Percentiles rank a stretch among this genome's conserved stretches.
Evolutionary conservation across 2,797 vertebrate genomes (phyloP).

Genomic region (Enteromius radiatus): DNA sequence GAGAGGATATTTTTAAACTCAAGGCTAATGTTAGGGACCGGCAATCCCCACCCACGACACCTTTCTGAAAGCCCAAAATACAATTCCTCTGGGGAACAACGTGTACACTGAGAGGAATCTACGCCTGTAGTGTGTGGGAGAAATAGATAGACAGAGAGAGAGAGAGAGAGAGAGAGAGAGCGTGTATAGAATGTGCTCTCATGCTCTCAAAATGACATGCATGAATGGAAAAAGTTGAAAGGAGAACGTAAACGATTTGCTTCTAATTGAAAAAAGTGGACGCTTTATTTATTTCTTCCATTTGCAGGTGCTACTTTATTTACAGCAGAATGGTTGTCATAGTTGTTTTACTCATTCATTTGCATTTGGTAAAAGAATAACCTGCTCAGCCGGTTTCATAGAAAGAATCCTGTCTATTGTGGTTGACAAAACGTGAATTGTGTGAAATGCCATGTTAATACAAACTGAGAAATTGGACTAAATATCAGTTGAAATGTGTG

Average conservation of each 20-base stretch:
- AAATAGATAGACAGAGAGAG: background rate
- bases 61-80: slow-evolving; percentile 25
- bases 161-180: background rate
- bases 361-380: slow-evolving; percentile 4
- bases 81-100: slow-evolving; percentile 42
- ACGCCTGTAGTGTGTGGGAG: background rate
- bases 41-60: slow-evolving; percentile 20
- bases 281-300: too few relatives aligned
- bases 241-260: background rate
- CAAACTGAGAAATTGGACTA: background rate
- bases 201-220: background rate
- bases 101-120: slow-evolving; percentile 32
- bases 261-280: background rate
- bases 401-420: background rate
- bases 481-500: background rate
- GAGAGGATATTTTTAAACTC: slow-evolving; percentile 62
- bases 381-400: slow-evolving; percentile 13
- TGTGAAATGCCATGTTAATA: slow-evolving; percentile 7
- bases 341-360: background rate
- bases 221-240: background rate
- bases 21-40: slow-evolving; percentile 57
- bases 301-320: background rate
- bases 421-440: background rate
- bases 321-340: background rate
- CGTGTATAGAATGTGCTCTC: background rate